phyloP scores from a whole-genome alignment of 2,888 invertebrate genomes.

The Crepidodera aurea region DNA sequence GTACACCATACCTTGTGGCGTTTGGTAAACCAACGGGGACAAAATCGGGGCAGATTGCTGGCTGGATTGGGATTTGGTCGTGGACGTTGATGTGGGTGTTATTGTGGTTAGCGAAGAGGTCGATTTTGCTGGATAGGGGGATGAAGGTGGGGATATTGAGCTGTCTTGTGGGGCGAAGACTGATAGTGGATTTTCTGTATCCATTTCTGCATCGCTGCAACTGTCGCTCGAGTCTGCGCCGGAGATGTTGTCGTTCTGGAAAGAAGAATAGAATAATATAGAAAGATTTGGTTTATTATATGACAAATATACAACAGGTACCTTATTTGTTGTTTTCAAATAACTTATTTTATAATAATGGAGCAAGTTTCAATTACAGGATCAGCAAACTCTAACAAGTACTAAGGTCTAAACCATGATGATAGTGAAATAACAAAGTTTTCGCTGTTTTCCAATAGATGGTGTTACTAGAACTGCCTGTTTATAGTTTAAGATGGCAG shows the following conservation, averaged over 20 bases:
- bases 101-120: conserved; percentile 8
- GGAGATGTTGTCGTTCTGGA: conserved; percentile 61
- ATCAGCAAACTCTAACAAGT: too few relatives aligned
- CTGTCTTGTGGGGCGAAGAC: conserved; percentile 46
- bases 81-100: conserved; percentile 39
- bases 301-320: too few relatives aligned
- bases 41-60: conserved; percentile 46
- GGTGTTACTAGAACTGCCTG: too few relatives aligned
- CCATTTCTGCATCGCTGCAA: conserved; percentile 58
- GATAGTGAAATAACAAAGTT: too few relatives aligned
- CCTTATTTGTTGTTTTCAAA: too few relatives aligned
- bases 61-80: conserved; percentile 32
- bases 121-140: conserved; percentile 39
- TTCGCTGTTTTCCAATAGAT: too few relatives aligned
- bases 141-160: conserved; percentile 46
- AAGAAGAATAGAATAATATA: conserved; percentile 44
- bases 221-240: conserved; percentile 58
- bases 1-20: conserved; percentile 63
- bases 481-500: too few relatives aligned
- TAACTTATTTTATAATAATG: too few relatives aligned
- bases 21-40: conserved; percentile 60
- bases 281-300: too few relatives aligned
- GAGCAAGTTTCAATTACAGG: too few relatives aligned
- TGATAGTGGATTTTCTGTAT: conserved; percentile 46
- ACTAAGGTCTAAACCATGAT: too few relatives aligned